Percentiles rank a stretch among this genome's conserved stretches.
These are phyloP conservation scores for Aldrovandia affinis DNA, from an alignment of 2,797 vertebrate genomes.

Conservation along the genomic window DNA sequence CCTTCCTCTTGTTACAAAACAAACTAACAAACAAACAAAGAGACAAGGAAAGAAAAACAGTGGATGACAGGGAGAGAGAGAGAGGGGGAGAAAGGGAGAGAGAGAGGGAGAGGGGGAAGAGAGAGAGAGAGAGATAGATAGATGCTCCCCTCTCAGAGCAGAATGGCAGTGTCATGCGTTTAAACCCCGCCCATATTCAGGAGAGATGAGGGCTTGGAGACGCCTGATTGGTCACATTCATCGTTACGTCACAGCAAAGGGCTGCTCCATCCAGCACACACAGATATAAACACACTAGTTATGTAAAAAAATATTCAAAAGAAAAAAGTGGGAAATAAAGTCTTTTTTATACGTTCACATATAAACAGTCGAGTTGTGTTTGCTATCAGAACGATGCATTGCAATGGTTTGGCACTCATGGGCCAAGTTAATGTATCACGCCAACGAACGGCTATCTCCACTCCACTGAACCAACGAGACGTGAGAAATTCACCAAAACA, in stretches of 20 bases:
- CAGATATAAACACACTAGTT: conserved; percentile 24
- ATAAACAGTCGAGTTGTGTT: too few species aligned
- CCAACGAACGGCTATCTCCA: too few species aligned
- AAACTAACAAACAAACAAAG: not conserved
- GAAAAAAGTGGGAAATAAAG: too few species aligned
- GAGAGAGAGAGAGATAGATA: not conserved
- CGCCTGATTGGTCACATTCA: conserved; percentile 14
- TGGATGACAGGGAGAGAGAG: too few species aligned
- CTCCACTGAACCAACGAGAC: too few species aligned
- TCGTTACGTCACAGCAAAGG: conserved; percentile 16
- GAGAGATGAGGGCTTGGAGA: not conserved
- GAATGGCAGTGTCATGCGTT: conserved; percentile 45
- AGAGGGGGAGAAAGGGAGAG: too few species aligned
- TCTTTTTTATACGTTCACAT: too few species aligned
- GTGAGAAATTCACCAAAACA: too few species aligned
- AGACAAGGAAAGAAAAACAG: not conserved
- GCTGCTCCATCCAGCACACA: not conserved
- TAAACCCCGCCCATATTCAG: conserved; percentile 25
- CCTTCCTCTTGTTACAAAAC: conserved; percentile 3
- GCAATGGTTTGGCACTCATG: too few species aligned
- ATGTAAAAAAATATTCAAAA: too few species aligned
- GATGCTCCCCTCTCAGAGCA: not conserved
- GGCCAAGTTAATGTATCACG: too few species aligned
- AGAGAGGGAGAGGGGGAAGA: not conserved
- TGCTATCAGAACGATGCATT: too few species aligned